A percentile compares a stretch with the other conserved stretches of the same genome.
phyloP scores from a whole-genome alignment of 2,888 invertebrate genomes.

The Pseudococcus longispinus region DNA sequence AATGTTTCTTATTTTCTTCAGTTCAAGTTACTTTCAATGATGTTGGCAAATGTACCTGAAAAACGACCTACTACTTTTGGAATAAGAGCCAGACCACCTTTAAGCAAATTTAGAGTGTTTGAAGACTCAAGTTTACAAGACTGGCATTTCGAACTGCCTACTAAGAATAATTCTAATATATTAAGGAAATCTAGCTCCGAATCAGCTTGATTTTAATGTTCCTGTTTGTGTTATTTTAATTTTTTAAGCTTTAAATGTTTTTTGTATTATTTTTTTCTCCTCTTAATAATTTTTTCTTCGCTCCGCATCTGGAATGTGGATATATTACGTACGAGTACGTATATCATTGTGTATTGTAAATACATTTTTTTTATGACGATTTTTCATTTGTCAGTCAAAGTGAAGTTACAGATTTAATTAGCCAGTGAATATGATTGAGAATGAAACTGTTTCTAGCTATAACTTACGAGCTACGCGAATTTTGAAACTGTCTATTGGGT shows the following conservation, averaged over 20 bases:
- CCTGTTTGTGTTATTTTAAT: background rate
- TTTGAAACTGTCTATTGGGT: too few species aligned
- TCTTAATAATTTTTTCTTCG: background rate
- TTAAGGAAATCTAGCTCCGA: slow-evolving; percentile 47
- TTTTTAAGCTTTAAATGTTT: background rate
- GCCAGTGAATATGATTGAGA: too few species aligned
- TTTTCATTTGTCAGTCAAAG: background rate
- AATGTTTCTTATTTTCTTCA: slow-evolving; percentile 63
- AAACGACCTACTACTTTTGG: slow-evolving; percentile 79
- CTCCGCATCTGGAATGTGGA: too few species aligned
- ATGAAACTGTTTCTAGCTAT: too few species aligned
- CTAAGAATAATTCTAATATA: slow-evolving; percentile 56
- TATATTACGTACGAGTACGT: background rate
- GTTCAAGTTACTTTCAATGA: slow-evolving; percentile 75
- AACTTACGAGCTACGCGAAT: too few species aligned
- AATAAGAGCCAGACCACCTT: slow-evolving; percentile 71
- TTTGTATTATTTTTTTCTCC: background rate
- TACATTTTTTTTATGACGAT: background rate
- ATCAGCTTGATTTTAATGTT: slow-evolving; percentile 28
- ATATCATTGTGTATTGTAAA: background rate
- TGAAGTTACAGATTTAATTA: too few species aligned
- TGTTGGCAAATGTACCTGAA: slow-evolving; percentile 78
- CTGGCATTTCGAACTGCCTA: slow-evolving; percentile 60
- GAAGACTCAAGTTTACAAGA: slow-evolving; percentile 52
- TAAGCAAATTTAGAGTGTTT: slow-evolving; percentile 57